A percentile compares a stretch with the other conserved stretches of the same genome.
These are phyloP conservation scores for Mesoclemmys tuberculata DNA, from an alignment of 2,113 vertebrate genomes.

Conservation along the genomic window DNA sequence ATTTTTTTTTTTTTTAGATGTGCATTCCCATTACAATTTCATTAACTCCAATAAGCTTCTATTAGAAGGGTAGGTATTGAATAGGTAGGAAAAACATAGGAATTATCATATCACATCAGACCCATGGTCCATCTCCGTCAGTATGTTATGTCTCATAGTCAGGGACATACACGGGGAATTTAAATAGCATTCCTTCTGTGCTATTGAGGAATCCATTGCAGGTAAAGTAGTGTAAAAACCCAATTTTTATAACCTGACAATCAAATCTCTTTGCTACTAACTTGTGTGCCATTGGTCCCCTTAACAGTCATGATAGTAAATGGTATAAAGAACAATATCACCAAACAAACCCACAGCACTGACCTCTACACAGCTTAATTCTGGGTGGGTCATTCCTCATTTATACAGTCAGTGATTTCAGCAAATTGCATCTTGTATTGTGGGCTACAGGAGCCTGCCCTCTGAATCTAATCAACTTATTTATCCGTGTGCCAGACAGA, in stretches of 20 bases:
- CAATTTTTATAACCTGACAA: background rate
- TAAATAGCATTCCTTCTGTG: background rate
- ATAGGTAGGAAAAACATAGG: background rate
- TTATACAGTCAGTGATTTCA: background rate
- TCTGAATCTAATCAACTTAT: slow-evolving; percentile 35
- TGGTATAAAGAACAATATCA: slow-evolving; percentile 54
- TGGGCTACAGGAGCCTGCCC: slow-evolving; percentile 18
- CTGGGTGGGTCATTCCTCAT: slow-evolving; percentile 10
- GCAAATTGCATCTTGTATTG: slow-evolving; percentile 35
- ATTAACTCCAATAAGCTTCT: background rate
- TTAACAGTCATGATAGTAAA: slow-evolving; percentile 11
- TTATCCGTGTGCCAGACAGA: background rate
- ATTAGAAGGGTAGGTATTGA: background rate
- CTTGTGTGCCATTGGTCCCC: background rate
- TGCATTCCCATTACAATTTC: background rate
- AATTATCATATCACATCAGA: background rate
- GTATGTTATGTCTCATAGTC: background rate
- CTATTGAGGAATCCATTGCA: background rate
- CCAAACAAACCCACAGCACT: slow-evolving; percentile 32
- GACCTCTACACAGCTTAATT: slow-evolving; percentile 32
- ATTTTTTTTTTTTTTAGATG: background rate
- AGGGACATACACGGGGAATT: background rate
- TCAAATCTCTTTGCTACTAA: slow-evolving; percentile 26
- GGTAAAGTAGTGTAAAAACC: background rate
- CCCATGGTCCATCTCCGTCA: background rate